Percentiles rank a stretch among this genome's conserved stretches.
Evolutionary conservation across 1,140 invertebrate genomes (phyloP).

Genomic region (Nephila pilipes): DNA sequence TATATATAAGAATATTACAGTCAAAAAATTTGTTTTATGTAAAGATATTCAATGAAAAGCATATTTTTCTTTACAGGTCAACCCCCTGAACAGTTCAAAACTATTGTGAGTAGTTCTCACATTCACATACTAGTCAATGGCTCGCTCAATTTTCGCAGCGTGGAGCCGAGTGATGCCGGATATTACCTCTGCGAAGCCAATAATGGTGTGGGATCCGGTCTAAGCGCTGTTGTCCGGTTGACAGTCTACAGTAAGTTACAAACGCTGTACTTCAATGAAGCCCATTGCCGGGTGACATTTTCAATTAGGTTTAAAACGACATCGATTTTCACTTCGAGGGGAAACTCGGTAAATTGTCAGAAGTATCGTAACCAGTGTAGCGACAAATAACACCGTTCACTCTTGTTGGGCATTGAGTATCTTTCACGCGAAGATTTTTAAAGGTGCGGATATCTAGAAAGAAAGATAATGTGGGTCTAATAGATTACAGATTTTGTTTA

Average conservation of each 20-base stretch:
- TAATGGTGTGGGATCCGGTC: conserved; percentile 82
- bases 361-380: conserved; percentile 13
- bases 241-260: conserved; percentile 74
- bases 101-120: conserved; percentile 78
- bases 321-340: conserved; percentile 36
- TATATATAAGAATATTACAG: no score
- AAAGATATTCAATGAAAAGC: background rate
- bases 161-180: conserved; percentile 78
- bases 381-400: background rate
- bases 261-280: background rate
- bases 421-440: background rate
- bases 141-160: conserved; percentile 77
- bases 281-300: conserved; percentile 31
- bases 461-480: no score
- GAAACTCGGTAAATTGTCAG: conserved; percentile 30
- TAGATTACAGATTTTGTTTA: no score
- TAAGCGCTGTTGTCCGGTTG: conserved; percentile 78
- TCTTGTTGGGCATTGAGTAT: background rate
- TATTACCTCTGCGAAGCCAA: conserved; percentile 83
- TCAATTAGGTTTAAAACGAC: conserved; percentile 48
- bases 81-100: conserved; percentile 64
- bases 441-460: background rate
- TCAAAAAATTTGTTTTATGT: no score
- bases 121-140: conserved; percentile 79
- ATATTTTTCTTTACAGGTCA: conserved; percentile 47